Base-by-base conservation (phyloP, 2,888 invertebrate genomes). In the Dolomedes plantarius region DNA sequence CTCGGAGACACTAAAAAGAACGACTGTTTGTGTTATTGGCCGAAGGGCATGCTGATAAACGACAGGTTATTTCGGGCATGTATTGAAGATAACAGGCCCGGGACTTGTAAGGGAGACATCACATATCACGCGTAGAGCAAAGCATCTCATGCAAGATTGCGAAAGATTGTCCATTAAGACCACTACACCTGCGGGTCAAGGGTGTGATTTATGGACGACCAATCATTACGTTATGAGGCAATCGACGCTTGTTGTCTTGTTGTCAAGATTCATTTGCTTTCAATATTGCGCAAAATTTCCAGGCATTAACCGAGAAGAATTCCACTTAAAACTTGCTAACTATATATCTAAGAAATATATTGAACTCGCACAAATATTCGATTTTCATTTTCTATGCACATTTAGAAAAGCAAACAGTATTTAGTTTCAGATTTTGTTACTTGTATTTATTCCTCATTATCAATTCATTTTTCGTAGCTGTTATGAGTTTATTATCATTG, bases 1-100 rank as follows among this genome's bases (percentile, higher is more conserved):
- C 5, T 19, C 23, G 16, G 23, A 23, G 56, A 56, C 56, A 56
- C 56, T 56, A 56, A 56, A 56, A 56, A 23, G 56, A 46, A 46
- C n/a, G 23, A 23, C 23, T 56, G 56, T 56, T 23, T 23, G 56
- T 23, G 56, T 56, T 56, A 56, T 56, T 56, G 23, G 56, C 56
- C 56, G 56, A 56, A 56, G 56, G 56, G 56, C 56, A 56, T 6
- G 56, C 56, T 56, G 56, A 56, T 56, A 56, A 56, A 56, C 23
- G 56, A 56, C 16, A 56, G 7, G 56, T 56, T 56, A 56, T 56
- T 56, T 56, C 56, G 56, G 56, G 56, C n/a, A 56, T 56, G 56
- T 56, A 23, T 23, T 2, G 56, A 19, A 56, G 56, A 56, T 56
- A 56, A 56, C 56, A 23, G 56, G 56, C 23, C 23, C 46, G 13